Evolutionary conservation across 2,888 invertebrate genomes (phyloP), one percentile per base, ranked within the genome.

Genomic region (Chirona hameri): DNA sequence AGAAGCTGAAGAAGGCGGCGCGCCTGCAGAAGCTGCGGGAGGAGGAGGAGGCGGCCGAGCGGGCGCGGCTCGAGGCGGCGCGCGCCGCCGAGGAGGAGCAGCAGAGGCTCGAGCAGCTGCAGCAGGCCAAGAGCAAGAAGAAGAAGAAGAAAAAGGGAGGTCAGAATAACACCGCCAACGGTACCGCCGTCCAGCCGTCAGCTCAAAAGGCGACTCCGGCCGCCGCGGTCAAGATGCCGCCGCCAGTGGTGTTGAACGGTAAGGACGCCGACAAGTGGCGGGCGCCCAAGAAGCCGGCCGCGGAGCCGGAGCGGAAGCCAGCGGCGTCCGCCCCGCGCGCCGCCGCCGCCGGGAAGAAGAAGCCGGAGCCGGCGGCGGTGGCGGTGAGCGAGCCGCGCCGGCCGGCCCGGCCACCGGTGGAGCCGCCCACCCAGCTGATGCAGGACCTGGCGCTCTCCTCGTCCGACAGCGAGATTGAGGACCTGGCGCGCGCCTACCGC

Each of bases 21-120:
- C 48, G 79, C 55, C 72, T 39, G 15, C 81, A 85, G 57, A 81
- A 60, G 81, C 87, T 87, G 82, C 87, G 87, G 76, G 88, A 85
- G 88, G 88, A 84, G 87, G 87, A 82, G 86, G 87, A 83, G 87
- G 86, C 83, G 60, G 86, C 87, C 85, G 85, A 86, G 84, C 85
- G 87, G 85, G 87, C 87, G 83, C 87, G 86, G 81, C 81, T 85
- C 87, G 85, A 87, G 87, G 83, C 87, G 86, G 60, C 81, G 69
- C 21, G 39, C 27, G 79, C 82, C 1, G 79, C 65, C 55, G 82
- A 82, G 29, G 65, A 65, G 65, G 81, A 82, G 27, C 65, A 69
- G 81, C 39, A 69, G 65, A 57, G n/a, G 39, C 55, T 60, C 27
- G n/a, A 86, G 86, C 85, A 86, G 86, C 84, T 81, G 76, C 57